A percentile compares a stretch with the other conserved stretches of the same genome.
Evolutionary conservation across 2,888 invertebrate species (phyloP).

Genomic region (Pyrgus malvae): DNA sequence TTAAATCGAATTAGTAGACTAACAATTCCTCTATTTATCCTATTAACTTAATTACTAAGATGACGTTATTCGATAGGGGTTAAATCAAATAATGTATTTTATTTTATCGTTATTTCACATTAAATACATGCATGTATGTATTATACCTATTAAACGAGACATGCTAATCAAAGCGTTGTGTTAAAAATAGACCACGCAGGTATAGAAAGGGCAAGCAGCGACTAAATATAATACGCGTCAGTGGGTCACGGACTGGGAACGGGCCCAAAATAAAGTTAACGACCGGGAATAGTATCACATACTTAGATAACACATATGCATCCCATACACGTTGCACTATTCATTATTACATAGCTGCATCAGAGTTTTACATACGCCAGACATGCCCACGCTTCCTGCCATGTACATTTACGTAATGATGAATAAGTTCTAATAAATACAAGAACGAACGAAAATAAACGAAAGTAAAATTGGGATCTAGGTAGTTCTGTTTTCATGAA

Average conservation of each 20-base stretch:
- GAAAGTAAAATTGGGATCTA: too few relatives aligned
- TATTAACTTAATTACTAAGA: too few relatives aligned
- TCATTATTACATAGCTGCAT: slow-evolving; percentile 4
- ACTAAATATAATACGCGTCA: slow-evolving; percentile 63
- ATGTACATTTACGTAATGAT: slow-evolving; percentile 1
- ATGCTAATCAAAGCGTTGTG: slow-evolving; percentile 12
- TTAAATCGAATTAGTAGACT: too few relatives aligned
- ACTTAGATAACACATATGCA: too few relatives aligned
- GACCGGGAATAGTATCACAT: slow-evolving; percentile 60
- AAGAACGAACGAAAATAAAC: neutral
- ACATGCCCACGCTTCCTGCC: slow-evolving; percentile 18
- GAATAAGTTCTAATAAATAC: neutral
- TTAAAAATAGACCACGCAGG: slow-evolving; percentile 51
- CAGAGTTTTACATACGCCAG: slow-evolving; percentile 12
- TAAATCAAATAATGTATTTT: too few relatives aligned
- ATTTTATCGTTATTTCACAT: too few relatives aligned
- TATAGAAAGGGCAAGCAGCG: slow-evolving; percentile 43
- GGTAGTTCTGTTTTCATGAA: too few relatives aligned
- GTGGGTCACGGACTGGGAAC: slow-evolving; percentile 69
- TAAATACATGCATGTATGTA: too few relatives aligned
- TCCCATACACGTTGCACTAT: slow-evolving; percentile 10
- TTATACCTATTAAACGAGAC: too few relatives aligned
- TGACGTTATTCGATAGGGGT: too few relatives aligned
- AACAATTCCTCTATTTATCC: too few relatives aligned
- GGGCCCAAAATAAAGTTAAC: slow-evolving; percentile 62